Evolutionary conservation across 1,140 invertebrate species (phyloP), one percentile per base, ranked within the genome.

Genomic region (Coenobita brevimanus): DNA sequence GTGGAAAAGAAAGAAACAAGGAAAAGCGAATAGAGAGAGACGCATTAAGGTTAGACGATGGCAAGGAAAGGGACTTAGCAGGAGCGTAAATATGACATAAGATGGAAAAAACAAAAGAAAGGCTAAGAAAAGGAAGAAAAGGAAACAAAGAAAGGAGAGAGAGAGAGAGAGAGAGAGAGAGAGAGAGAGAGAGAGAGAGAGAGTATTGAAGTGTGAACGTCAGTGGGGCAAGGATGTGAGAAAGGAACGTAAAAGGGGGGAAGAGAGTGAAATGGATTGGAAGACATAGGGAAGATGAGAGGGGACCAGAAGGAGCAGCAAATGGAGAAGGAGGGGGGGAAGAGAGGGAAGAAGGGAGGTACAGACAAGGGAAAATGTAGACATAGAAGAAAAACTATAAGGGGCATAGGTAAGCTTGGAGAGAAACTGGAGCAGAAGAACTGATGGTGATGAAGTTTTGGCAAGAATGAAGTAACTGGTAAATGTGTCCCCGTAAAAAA

Each of bases 131-230:
- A 30, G 33, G 62, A 64, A 30, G 33, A 30, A 64, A 30, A 64
- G 62, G 33, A 30, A 64, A 30, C n/a, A 30, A 64, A 30, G 33
- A 30, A 64, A 30, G 33, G 62, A 64, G 62, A 64, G 62, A 64
- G 62, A 64, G 62, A 64, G 62, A 64, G 62, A 64, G 62, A 64
- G 62, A 64, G 62, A 64, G 62, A 64, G 62, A 64, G 62, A 64
- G 62, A 64, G 62, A 64, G 3, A 64, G 62, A 64, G 62, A 64
- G 62, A 64, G 62, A 64, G 62, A 64, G 62, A 64, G 62, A 64
- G 62, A 64, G 62, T 24, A 30, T 24, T n/a, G 33, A 30, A 64
- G 62, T 24, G 62, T 24, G 62, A 64, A 30, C n/a, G 62, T 24
- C n/a, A 64, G 62, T 24, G 62, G 33, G 62, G 33, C n/a, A 64